These are phyloP conservation scores for Centropus unirufus DNA, from an alignment of 2,113 vertebrate genomes.

Conservation along the genomic window DNA sequence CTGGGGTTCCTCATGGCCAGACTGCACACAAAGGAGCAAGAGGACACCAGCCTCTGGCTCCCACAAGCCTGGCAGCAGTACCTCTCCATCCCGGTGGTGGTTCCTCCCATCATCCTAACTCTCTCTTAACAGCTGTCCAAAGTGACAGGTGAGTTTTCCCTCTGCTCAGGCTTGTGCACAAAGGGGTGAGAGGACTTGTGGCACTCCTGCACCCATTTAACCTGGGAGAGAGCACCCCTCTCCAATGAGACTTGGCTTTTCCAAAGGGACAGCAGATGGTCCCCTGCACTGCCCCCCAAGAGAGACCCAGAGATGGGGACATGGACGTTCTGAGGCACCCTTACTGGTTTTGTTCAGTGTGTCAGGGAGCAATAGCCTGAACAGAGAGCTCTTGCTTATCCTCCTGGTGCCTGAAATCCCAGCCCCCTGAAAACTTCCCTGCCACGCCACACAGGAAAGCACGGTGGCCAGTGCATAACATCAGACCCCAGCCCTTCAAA, in stretches of 20 bases:
- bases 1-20: background rate
- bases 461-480: fast-evolving
- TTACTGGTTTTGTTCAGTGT: background rate
- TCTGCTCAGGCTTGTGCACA: background rate
- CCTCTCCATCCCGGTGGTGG: fast-evolving
- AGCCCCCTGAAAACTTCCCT: background rate
- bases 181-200: background rate
- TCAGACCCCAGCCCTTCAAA: background rate
- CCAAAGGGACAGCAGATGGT: background rate
- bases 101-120: background rate
- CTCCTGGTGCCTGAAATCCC: background rate
- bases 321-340: fast-evolving
- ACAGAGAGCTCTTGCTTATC: background rate
- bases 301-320: background rate
- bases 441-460: background rate
- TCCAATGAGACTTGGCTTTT: fast-evolving
- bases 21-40: background rate
- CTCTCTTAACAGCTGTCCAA: background rate
- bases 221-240: background rate
- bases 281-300: no score
- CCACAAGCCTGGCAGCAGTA: background rate
- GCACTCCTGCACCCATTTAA: background rate
- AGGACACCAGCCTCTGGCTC: background rate
- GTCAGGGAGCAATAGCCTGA: background rate
- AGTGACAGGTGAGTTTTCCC: background rate